Conservation (phyloP, 2,797 vertebrate genomes). For the Sciurus vulgaris region DNA sequence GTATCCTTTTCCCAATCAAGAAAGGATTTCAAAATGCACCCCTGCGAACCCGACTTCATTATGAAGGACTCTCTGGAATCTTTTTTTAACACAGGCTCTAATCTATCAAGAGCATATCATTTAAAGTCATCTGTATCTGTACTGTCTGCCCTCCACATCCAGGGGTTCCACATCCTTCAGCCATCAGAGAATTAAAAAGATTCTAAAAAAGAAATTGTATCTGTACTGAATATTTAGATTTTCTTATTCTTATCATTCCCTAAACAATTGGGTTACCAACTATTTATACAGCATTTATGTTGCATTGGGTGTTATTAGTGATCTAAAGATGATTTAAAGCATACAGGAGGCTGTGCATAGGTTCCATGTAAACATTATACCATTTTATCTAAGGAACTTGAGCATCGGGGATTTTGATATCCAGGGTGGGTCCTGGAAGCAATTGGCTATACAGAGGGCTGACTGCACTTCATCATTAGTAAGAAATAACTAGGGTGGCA, state of each 20-base stretch:
- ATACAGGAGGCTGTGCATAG: background rate
- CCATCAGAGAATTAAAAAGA: background rate
- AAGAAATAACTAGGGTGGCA: background rate
- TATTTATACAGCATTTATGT: background rate
- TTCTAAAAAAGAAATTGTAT: background rate
- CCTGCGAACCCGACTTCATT: background rate
- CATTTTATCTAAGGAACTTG: too few relatives aligned
- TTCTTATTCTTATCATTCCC: background rate
- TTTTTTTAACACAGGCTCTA: background rate
- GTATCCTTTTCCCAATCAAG: accelerated
- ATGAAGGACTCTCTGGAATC: background rate
- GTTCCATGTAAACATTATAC: background rate
- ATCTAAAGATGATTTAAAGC: background rate
- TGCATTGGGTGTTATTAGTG: background rate
- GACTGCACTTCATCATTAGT: background rate
- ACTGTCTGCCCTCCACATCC: background rate
- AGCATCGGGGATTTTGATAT: background rate
- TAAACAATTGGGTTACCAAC: background rate
- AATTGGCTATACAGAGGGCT: background rate
- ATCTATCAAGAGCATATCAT: background rate
- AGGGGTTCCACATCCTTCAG: background rate
- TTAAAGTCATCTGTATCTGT: background rate
- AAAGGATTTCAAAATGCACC: background rate
- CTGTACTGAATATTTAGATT: background rate
- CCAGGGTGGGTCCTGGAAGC: background rate